Evolutionary conservation across 2,888 invertebrate genomes (phyloP).

Genomic region (Lagria hirta): DNA sequence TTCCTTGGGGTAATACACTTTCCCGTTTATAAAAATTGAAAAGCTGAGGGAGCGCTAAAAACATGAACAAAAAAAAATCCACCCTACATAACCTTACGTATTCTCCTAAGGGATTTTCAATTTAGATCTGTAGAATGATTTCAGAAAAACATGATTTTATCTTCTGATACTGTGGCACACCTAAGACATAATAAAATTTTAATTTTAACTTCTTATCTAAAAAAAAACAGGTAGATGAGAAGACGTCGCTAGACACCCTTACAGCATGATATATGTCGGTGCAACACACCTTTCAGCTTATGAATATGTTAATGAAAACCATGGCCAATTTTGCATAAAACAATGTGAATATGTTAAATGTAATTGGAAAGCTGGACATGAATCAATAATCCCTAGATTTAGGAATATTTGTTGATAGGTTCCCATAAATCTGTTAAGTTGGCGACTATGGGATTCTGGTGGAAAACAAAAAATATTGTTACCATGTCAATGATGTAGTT

Average conservation of each 20-base stretch:
- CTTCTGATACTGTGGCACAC: conserved; percentile 26
- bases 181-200: conserved; percentile 32
- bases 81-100: conserved; percentile 3
- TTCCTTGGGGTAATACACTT: conserved; percentile 24
- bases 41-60: conserved; percentile 4
- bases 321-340: conserved; percentile 11
- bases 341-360: no score
- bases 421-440: no score
- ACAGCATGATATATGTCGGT: conserved; percentile 6
- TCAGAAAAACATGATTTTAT: conserved; percentile 8
- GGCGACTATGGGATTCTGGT: no score
- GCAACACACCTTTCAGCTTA: conserved; percentile 10
- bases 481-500: no score
- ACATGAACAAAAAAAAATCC: conserved; percentile 5
- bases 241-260: conserved; percentile 24
- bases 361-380: no score
- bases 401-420: no score
- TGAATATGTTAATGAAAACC: conserved; percentile 15
- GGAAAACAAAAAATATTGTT: no score
- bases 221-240: conserved; percentile 33
- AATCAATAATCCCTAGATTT: no score
- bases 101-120: conserved; percentile 7
- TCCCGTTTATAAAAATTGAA: conserved; percentile 1
- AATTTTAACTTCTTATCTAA: conserved; percentile 34
- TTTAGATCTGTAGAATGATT: conserved; percentile 3